Evolutionary conservation across 23 tunicate genomes (phyloP).

Genomic region (Diplosoma virens): DNA sequence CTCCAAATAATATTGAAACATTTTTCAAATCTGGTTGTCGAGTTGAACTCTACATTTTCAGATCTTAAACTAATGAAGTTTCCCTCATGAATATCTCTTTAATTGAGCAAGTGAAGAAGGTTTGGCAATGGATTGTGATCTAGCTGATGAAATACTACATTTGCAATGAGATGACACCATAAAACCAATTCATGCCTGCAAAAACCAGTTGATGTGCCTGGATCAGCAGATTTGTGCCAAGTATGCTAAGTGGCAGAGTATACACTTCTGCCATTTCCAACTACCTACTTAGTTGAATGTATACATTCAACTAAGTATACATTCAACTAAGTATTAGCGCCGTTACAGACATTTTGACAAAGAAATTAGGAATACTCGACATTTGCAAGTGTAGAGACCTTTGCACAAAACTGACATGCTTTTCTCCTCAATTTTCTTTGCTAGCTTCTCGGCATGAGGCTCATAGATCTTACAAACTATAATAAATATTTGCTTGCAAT

Average conservation of each 20-base stretch:
- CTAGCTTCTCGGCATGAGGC: constrained; percentile 1
- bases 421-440: too few species aligned
- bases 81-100: background rate
- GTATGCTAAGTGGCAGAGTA: background rate
- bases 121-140: too few species aligned
- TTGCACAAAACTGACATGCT: background rate
- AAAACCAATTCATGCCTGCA: too few species aligned
- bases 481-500: background rate
- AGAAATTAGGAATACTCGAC: background rate
- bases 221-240: background rate
- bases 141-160: too few species aligned
- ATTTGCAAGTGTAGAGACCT: background rate
- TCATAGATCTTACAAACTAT: background rate
- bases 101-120: too few species aligned
- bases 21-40: too few species aligned
- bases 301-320: too few species aligned
- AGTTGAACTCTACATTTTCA: background rate
- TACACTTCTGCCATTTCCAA: too few species aligned
- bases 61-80: background rate
- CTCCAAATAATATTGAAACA: too few species aligned
- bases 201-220: background rate
- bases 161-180: too few species aligned
- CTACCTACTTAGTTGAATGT: too few species aligned
- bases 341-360: background rate
- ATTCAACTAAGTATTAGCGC: too few species aligned